A percentile compares a stretch with the other conserved stretches of the same genome.
Conservation (phyloP, 2,888 invertebrate genomes). For the Epirrita christyi region DNA sequence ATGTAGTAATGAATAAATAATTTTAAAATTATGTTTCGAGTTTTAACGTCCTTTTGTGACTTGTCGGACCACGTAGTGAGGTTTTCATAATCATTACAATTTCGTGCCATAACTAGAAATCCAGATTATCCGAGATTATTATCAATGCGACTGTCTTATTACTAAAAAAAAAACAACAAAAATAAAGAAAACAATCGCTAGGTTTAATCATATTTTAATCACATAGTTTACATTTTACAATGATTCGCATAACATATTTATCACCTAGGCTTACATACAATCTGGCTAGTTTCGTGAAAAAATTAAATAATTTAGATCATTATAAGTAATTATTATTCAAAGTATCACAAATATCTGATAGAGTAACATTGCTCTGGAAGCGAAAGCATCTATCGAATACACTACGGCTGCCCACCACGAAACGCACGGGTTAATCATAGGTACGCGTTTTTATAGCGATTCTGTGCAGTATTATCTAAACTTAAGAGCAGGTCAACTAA, state of each 20-base stretch:
- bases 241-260: constrained; percentile 71
- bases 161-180: not conserved
- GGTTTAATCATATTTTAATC: constrained; percentile 79
- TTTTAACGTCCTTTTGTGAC: not conserved
- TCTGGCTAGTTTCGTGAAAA: constrained; percentile 81
- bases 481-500: no score
- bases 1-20: constrained; percentile 32
- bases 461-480: no score
- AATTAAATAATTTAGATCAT: constrained; percentile 84
- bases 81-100: no score
- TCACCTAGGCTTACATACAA: constrained; percentile 70
- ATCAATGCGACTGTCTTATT: no score
- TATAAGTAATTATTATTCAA: constrained; percentile 81
- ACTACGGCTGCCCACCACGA: constrained; percentile 47
- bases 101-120: no score
- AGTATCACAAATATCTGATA: constrained; percentile 83
- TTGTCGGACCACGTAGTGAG: no score
- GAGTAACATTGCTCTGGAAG: constrained; percentile 77
- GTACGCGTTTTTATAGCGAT: no score
- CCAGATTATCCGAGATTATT: no score
- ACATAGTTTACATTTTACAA: constrained; percentile 70
- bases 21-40: constrained; percentile 10
- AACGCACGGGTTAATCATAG: no score
- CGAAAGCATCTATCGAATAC: constrained; percentile 73
- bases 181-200: constrained; percentile 46